Conservation (phyloP, 2,113 vertebrate species). For the Trachemys scripta region DNA sequence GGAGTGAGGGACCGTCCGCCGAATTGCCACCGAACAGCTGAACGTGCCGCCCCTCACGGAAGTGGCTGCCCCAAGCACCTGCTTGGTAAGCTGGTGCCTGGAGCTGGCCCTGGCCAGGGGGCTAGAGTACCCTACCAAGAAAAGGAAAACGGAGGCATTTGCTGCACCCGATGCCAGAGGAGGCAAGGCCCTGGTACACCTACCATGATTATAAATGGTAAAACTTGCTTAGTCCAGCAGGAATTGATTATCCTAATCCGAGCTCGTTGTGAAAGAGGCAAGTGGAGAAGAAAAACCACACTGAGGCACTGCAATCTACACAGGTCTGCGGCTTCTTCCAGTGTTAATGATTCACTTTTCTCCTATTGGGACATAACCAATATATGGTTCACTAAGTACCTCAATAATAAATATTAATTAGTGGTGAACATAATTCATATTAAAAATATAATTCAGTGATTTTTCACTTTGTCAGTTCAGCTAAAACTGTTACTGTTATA, state of each 20-base stretch:
- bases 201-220: constrained; percentile 56
- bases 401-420: background rate
- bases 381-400: background rate
- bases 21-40: no score
- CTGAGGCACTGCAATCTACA: constrained; percentile 65
- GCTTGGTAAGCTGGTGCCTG: no score
- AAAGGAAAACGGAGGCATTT: background rate
- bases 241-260: constrained; percentile 37
- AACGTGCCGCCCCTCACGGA: no score
- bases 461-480: background rate
- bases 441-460: background rate
- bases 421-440: background rate
- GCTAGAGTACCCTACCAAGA: background rate
- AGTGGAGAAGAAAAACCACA: constrained; percentile 51
- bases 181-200: background rate
- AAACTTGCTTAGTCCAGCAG: constrained; percentile 32
- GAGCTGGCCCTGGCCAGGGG: background rate
- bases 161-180: background rate
- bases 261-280: constrained; percentile 58
- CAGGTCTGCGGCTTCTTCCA: constrained; percentile 45
- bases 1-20: no score
- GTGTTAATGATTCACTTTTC: background rate
- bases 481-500: background rate
- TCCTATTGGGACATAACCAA: constrained; percentile 41
- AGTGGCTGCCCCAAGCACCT: no score